Base-by-base conservation (phyloP, 1,140 invertebrate genomes). In the Drosophila grimshawi region DNA sequence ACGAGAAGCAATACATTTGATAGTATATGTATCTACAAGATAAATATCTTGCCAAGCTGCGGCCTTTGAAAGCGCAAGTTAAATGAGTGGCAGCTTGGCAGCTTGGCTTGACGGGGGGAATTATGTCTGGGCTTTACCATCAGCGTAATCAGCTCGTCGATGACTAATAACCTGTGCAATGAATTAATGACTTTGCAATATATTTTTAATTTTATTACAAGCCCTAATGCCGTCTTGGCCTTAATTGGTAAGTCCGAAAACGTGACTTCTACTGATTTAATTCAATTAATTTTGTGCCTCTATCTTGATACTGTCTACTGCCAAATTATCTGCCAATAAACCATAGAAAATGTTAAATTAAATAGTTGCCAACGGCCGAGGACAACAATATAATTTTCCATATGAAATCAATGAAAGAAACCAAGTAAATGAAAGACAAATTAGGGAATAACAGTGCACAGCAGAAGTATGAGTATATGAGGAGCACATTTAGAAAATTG, bases 191-290 rank as follows among this genome's bases (percentile, higher is more conserved):
- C 67, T 80, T 67, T 62, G 63, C 80, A 80, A 72, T 67, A 79
- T 78, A 69, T 64, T 76, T 82, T 63, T 60, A 32, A 33, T 64
- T 52, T 71, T 46, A 60, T 78, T 67, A 43, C 72, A 60, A 76
- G 63, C 57, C 61, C 43, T 74, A 49, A 53, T 60, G 35, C 59
- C 63, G 69, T 11, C 78, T 78, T 78, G 66, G 27, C 77, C 53
- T 46, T 75, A 74, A 69, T 75, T 73, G 53, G 57, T 45, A 63
- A 57, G 59, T 43, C 29, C 7, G 45, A 48, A 76, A 75, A 88
- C 85, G 83, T 83, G 76, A 86, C 83, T 86, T 52, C 56, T 48
- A 64, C 52, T 76, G 45, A 85, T 85, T 85, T 57, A 70, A 74
- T 67, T 83, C 62, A 57, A 73, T 80, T 83, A 57, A 77, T 69